These are phyloP conservation scores for Anoura caudifer DNA, from an alignment of 2,113 vertebrate species.

Conservation along the genomic window DNA sequence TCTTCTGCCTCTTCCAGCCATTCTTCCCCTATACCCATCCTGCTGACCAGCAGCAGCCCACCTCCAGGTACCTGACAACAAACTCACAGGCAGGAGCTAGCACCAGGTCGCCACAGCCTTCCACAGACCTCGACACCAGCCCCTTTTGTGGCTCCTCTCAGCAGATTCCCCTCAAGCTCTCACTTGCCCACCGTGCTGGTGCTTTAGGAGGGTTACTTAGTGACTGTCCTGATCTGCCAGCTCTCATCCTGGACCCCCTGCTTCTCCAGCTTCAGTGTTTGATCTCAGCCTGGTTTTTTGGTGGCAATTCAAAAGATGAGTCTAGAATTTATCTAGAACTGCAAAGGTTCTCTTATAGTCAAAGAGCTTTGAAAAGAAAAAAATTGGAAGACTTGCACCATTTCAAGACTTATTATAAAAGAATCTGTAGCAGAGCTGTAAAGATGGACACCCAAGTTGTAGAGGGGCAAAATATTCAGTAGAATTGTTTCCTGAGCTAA, in stretches of 20 bases:
- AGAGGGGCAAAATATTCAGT: not conserved
- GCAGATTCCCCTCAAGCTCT: not conserved
- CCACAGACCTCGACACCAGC: not conserved
- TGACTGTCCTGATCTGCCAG: not conserved
- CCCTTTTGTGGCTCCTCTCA: not conserved
- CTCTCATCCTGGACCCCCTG: not conserved
- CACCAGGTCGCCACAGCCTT: not conserved
- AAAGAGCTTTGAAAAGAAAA: not conserved
- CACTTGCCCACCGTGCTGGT: not conserved
- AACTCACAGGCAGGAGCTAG: not conserved
- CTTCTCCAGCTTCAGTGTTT: not conserved
- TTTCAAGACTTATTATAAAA: not conserved
- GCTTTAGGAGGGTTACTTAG: not conserved
- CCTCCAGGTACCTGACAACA: not conserved
- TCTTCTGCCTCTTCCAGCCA: not conserved
- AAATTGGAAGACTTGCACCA: not conserved
- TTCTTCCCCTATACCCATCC: not conserved
- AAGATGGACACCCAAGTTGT: not conserved
- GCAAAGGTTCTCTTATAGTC: not conserved
- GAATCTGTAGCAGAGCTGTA: not conserved
- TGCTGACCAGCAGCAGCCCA: not conserved
- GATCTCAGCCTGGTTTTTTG: not conserved
- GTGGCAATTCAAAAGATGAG: not conserved
- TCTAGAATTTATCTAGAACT: not conserved
- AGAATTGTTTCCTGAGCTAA: not conserved